Conservation (phyloP, 2,888 invertebrate genomes). For the Drosophila hamatofila region DNA sequence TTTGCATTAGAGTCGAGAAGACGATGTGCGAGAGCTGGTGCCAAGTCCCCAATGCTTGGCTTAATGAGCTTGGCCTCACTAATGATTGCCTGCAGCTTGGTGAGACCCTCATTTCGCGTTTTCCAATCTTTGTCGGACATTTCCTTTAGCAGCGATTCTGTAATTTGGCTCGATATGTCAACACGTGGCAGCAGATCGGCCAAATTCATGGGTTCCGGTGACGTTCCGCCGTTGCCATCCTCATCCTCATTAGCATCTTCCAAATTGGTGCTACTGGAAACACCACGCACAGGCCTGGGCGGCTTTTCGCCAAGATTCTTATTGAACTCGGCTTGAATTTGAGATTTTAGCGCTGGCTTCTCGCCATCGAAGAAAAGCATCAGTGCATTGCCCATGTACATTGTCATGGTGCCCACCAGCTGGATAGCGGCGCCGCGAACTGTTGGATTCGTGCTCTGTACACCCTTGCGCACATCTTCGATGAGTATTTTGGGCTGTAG, state of each 20-base stretch:
- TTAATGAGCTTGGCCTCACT: constrained; percentile 92
- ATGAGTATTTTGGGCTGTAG: constrained; percentile 91
- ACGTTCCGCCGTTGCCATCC: constrained; percentile 53
- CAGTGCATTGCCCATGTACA: constrained; percentile 91
- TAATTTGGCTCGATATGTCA: constrained; percentile 93
- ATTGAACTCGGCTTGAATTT: constrained; percentile 94
- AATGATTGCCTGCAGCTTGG: constrained; percentile 84
- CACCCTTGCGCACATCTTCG: constrained; percentile 92
- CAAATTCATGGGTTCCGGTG: constrained; percentile 86
- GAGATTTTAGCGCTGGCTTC: constrained; percentile 92
- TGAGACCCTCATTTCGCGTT: constrained; percentile 86
- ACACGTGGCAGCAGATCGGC: constrained; percentile 91
- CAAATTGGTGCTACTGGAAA: constrained; percentile 67
- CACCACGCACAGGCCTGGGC: constrained; percentile 90
- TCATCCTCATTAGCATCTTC: constrained; percentile 61
- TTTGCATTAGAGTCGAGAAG: constrained; percentile 96
- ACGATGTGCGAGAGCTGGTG: constrained; percentile 91
- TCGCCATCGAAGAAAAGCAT: constrained; percentile 94
- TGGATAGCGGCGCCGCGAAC: constrained; percentile 91
- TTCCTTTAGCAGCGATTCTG: constrained; percentile 92
- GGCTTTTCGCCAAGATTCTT: constrained; percentile 92
- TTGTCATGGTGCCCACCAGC: constrained; percentile 89
- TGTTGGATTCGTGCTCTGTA: constrained; percentile 93
- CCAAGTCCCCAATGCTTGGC: constrained; percentile 93
- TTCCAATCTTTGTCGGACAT: constrained; percentile 97